Base-by-base conservation (phyloP, 2,797 vertebrate species). In the Phataginus tricuspis region DNA sequence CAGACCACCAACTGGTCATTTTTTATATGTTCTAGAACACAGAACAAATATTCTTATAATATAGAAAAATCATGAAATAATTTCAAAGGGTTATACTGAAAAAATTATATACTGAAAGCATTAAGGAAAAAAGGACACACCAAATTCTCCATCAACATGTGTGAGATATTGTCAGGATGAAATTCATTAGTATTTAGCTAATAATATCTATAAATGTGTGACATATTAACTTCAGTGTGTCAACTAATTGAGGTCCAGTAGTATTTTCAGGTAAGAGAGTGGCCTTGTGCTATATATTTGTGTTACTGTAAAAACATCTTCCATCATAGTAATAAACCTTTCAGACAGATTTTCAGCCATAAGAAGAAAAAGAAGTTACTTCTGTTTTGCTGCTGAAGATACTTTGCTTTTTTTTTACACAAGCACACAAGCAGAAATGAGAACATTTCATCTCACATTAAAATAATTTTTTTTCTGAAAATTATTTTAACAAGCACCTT, bases 201-300 rank as follows among this genome's bases (percentile, higher is more conserved):
- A 42, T 49, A 69, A 31, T 77, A 7, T 12, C 42, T 25, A 25
- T 29, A 34, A 71, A 68, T 9, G 23, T 18, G 6, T 63, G 3
- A 51, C 5, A 34, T 34, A 61, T 51, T 39, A 72, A 79, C 25
- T 45, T 9, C 27, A 45, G 86, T 78, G n/a, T 64, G 11, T 27
- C 27, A 55, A 39, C 49, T 63, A 91, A 45, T 7, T 34, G 14
- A 86, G 34, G 16, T 31, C 61, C 37, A 90, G 69, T 94, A 78
- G 63, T 64, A 42, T 61, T 94, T 92, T 92, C 80, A 88, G 85
- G 77, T 72, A 91, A 90, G 75, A 66, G 11, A 57, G 31, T 71
- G 31, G 23, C 5, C 80, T 66, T 74, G 21, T 51, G 45, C 7
- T 82, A 31, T 59, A 72, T 89, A 74, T 53, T 68, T 69, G 23